A percentile compares a stretch with the other conserved stretches of the same genome.
Conservation (phyloP, 2,888 invertebrate genomes). For the Meta bourneti region DNA sequence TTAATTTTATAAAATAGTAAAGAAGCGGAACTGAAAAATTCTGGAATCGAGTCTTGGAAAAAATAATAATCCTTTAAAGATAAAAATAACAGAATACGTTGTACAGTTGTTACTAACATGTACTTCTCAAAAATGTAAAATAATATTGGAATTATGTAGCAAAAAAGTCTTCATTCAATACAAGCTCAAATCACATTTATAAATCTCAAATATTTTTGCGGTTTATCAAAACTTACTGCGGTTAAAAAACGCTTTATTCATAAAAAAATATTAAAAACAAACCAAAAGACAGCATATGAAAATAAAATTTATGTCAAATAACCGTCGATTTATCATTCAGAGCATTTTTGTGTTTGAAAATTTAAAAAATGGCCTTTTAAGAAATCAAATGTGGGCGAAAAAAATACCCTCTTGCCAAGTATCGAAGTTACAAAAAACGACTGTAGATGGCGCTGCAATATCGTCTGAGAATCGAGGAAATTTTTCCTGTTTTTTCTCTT, state of each 20-base stretch:
- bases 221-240: conserved; percentile 24
- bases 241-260: conserved; percentile 14
- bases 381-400: not conserved
- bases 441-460: conserved; percentile 64
- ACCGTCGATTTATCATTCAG: conserved; percentile 61
- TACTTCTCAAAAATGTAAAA: no score
- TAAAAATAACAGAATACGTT: no score
- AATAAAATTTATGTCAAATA: conserved; percentile 71
- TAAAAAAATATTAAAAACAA: not conserved
- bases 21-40: no score
- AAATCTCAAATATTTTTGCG: conserved; percentile 18
- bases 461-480: conserved; percentile 28
- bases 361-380: conserved; percentile 14
- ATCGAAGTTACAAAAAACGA: conserved; percentile 41
- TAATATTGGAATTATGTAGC: not conserved
- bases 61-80: no score
- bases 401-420: conserved; percentile 17
- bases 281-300: conserved; percentile 43
- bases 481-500: conserved; percentile 31
- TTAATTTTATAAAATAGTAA: no score
- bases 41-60: no score
- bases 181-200: not conserved
- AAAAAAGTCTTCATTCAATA: not conserved
- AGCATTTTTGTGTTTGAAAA: conserved; percentile 50
- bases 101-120: no score